Conservation (phyloP, 2,888 invertebrate genomes). For the Bombyx huttoni region DNA sequence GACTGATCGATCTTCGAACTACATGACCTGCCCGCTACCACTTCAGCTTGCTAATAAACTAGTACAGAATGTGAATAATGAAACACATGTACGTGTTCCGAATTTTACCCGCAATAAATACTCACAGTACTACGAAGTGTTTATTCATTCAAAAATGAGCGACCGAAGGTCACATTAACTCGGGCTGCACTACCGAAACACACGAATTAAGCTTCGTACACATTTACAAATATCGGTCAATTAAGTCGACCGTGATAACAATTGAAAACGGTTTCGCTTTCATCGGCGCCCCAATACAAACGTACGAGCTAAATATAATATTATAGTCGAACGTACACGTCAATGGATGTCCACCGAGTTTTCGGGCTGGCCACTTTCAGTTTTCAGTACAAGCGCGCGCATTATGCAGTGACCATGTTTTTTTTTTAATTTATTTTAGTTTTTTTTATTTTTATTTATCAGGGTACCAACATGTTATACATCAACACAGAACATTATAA, state of each 20-base stretch:
- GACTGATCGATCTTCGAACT: too few species aligned
- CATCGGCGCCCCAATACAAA: conserved; percentile 38
- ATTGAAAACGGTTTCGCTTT: conserved; percentile 66
- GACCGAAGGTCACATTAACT: background rate
- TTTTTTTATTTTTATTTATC: too few species aligned
- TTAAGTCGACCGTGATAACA: conserved; percentile 60
- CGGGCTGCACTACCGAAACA: conserved; percentile 15
- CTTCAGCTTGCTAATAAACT: too few species aligned
- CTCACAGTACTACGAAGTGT: too few species aligned
- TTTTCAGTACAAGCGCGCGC: conserved; percentile 34
- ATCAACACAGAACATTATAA: too few species aligned
- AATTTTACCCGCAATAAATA: too few species aligned
- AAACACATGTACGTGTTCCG: too few species aligned
- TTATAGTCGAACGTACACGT: conserved; percentile 58
- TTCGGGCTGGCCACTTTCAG: conserved; percentile 55
- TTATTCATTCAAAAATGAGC: background rate
- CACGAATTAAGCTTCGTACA: conserved; percentile 32
- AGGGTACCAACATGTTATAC: too few species aligned
- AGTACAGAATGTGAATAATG: too few species aligned
- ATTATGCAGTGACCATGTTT: conserved; percentile 13
- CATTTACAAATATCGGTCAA: conserved; percentile 69
- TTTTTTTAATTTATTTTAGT: conserved; percentile 8
- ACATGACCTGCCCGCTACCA: too few species aligned
- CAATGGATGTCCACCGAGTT: conserved; percentile 50
- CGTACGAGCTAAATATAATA: conserved; percentile 63